Evolutionary conservation across 2,113 vertebrate genomes (phyloP).

Genomic region (Gallinago jamesoni): DNA sequence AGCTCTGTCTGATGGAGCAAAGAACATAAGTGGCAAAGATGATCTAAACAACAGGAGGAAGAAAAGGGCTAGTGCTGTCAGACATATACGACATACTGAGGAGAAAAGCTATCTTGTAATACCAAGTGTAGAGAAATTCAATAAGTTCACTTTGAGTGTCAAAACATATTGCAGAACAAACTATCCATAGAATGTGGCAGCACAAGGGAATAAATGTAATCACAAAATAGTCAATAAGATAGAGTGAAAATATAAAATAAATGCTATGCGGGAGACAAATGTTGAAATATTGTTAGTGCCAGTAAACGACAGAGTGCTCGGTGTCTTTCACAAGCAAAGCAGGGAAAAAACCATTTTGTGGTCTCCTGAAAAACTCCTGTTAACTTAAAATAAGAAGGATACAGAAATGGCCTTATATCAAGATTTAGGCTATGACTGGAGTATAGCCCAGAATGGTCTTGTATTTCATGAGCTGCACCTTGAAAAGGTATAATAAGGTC

Average conservation of each 20-base stretch:
- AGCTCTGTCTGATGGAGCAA: constrained; percentile 10
- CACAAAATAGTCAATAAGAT: constrained; percentile 30
- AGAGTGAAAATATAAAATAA: constrained; percentile 46
- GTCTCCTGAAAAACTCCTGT: not conserved
- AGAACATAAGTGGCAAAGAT: not conserved
- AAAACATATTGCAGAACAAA: constrained; percentile 34
- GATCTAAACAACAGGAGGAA: not conserved
- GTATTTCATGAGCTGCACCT: not conserved
- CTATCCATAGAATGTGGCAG: constrained; percentile 15
- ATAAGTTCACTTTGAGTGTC: constrained; percentile 42
- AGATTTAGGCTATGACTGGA: not conserved
- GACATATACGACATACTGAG: not conserved
- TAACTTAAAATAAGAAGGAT: not conserved
- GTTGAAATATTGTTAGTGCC: not conserved
- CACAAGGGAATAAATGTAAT: constrained; percentile 16
- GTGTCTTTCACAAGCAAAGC: not conserved
- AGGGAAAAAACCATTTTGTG: not conserved
- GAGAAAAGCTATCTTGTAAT: constrained; percentile 30
- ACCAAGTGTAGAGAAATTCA: constrained; percentile 20
- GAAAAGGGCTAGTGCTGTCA: constrained; percentile 13
- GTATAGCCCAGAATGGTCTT: not conserved
- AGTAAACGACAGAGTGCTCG: not conserved
- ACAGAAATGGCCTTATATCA: not conserved
- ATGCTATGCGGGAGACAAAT: constrained; percentile 5
- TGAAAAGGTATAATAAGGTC: not conserved